Percentiles rank a stretch among this genome's conserved stretches.
Evolutionary conservation across 2,113 vertebrate species (phyloP).

Genomic region (Petroica traversi): DNA sequence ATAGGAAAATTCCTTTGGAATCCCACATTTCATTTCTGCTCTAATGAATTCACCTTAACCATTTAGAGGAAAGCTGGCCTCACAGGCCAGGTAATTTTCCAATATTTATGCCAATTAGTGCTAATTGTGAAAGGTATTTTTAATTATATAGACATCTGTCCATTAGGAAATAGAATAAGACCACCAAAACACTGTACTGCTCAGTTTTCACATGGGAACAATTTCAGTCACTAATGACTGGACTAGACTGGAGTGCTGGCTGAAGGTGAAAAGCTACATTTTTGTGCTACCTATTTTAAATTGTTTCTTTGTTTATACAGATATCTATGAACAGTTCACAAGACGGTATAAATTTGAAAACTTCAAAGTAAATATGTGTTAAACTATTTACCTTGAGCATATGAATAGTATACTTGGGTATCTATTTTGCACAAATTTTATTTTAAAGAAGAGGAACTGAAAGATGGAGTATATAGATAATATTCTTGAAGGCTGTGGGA

Average conservation of each 20-base stretch:
- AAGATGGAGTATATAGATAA: background rate
- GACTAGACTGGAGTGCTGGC: background rate
- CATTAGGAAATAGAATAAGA: background rate
- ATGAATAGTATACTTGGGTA: background rate
- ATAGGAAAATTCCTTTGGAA: background rate
- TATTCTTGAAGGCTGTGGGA: background rate
- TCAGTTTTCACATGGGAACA: constrained; percentile 6
- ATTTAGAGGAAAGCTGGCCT: background rate
- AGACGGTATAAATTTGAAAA: background rate
- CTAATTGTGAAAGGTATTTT: background rate
- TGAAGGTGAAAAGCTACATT: background rate
- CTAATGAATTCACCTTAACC: background rate
- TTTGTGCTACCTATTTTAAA: background rate
- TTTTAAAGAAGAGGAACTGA: background rate
- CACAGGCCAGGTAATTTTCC: background rate
- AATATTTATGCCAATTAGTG: background rate
- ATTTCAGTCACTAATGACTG: constrained; percentile 32
- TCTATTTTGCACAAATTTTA: background rate
- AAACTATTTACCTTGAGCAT: background rate
- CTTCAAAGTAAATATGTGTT: background rate
- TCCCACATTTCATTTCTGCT: background rate
- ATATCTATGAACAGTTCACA: background rate
- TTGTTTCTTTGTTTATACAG: background rate
- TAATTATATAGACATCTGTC: background rate
- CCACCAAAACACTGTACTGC: background rate